Evolutionary conservation across 1,140 invertebrate genomes (phyloP).

Genomic region (Papilio helenus): DNA sequence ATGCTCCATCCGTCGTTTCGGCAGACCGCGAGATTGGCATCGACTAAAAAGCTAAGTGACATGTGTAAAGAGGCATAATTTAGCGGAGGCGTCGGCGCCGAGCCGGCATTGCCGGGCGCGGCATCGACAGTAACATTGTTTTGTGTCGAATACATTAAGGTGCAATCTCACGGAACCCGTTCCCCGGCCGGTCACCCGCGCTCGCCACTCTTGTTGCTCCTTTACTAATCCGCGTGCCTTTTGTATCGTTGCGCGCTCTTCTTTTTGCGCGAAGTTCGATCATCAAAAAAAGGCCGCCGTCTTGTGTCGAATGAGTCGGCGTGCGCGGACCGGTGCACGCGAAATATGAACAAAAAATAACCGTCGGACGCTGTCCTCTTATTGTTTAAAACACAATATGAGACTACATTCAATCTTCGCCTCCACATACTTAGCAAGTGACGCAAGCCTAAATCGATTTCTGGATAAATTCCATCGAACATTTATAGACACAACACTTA

Average conservation of each 20-base stretch:
- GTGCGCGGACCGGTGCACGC: constrained; percentile 44
- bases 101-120: constrained; percentile 42
- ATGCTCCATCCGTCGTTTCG: constrained; percentile 39
- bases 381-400: constrained; percentile 37
- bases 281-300: constrained; percentile 63
- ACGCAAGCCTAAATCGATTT: constrained; percentile 15
- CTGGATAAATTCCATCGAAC: not conserved
- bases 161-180: constrained; percentile 72
- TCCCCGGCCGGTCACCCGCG: constrained; percentile 52
- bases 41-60: constrained; percentile 48
- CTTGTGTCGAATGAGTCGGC: constrained; percentile 61
- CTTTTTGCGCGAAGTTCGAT: constrained; percentile 66
- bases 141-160: constrained; percentile 65
- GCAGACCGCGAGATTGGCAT: constrained; percentile 28
- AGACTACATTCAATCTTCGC: constrained; percentile 31
- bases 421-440: constrained; percentile 33
- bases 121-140: constrained; percentile 44
- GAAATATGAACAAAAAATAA: constrained; percentile 58
- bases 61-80: constrained; percentile 58
- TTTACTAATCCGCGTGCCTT: constrained; percentile 68
- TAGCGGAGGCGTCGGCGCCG: constrained; percentile 54
- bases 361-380: constrained; percentile 29
- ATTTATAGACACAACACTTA: not conserved
- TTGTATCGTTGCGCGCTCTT: constrained; percentile 58
- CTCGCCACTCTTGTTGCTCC: constrained; percentile 59